Evolutionary conservation across 2,888 invertebrate species (phyloP).

Genomic region (Drosophila putrida): DNA sequence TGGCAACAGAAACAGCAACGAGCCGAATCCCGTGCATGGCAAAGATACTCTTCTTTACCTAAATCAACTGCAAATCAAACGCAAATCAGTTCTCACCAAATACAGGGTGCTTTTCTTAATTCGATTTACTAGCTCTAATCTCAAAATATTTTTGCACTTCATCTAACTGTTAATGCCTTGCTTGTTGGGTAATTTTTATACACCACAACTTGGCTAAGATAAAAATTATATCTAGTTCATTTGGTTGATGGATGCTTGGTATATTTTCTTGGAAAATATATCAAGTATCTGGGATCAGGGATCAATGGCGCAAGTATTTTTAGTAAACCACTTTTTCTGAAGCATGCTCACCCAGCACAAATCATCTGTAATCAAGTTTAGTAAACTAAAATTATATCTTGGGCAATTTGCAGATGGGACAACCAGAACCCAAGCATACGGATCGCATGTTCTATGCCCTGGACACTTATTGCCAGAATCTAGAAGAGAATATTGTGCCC

Average conservation of each 20-base stretch:
- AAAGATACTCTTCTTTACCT: slow-evolving; percentile 82
- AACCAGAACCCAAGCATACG: slow-evolving; percentile 88
- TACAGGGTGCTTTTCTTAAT: slow-evolving; percentile 69
- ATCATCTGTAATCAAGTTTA: neutral
- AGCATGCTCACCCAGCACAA: slow-evolving; percentile 34
- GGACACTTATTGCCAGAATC: slow-evolving; percentile 92
- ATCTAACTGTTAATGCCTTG: slow-evolving; percentile 26
- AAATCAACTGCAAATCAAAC: slow-evolving; percentile 83
- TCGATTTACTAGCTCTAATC: slow-evolving; percentile 23
- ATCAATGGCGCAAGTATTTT: slow-evolving; percentile 1
- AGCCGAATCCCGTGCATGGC: slow-evolving; percentile 50
- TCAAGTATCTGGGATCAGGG: slow-evolving; percentile 10
- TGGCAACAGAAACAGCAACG: slow-evolving; percentile 36
- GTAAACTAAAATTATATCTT: slow-evolving; percentile 3
- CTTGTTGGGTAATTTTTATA: slow-evolving; percentile 4
- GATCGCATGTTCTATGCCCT: slow-evolving; percentile 92
- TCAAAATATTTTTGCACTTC: slow-evolving; percentile 21
- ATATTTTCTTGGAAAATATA: slow-evolving; percentile 10
- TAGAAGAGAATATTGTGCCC: slow-evolving; percentile 90
- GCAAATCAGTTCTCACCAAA: slow-evolving; percentile 83
- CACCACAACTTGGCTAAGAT: neutral
- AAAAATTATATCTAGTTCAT: neutral
- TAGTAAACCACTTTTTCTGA: slow-evolving; percentile 24
- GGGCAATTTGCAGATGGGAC: slow-evolving; percentile 78
- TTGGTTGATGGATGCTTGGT: slow-evolving; percentile 8